phyloP scores from a whole-genome alignment of 2,113 vertebrate species.

The Stercorarius parasiticus region DNA sequence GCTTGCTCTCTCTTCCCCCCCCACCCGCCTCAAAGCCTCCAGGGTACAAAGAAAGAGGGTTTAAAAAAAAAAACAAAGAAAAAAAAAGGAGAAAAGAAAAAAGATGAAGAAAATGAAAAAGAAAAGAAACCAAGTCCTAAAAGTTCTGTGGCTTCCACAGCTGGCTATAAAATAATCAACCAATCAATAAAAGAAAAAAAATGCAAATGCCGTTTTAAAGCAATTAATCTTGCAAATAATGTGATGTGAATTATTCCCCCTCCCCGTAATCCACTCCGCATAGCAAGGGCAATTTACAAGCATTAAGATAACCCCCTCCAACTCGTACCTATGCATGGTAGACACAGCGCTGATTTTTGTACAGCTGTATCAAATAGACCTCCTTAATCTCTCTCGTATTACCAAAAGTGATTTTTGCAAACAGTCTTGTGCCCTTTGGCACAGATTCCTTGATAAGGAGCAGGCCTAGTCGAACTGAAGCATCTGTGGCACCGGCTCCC shows the following conservation, averaged over 20 bases:
- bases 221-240: constrained; percentile 10
- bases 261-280: neutral
- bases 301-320: neutral
- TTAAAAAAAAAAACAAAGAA: neutral
- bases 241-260: neutral
- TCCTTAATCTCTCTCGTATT: constrained; percentile 72
- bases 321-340: constrained; percentile 41
- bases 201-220: neutral
- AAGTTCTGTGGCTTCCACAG: constrained; percentile 74
- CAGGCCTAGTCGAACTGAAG: constrained; percentile 68
- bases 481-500: constrained; percentile 72
- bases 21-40: constrained; percentile 52
- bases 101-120: neutral
- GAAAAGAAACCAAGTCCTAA: constrained; percentile 66
- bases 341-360: constrained; percentile 30
- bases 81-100: neutral
- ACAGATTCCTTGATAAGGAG: constrained; percentile 72
- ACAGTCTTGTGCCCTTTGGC: constrained; percentile 74
- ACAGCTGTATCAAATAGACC: constrained; percentile 64
- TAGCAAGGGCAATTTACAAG: neutral
- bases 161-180: constrained; percentile 19
- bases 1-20: constrained; percentile 52
- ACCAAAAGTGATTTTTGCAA: constrained; percentile 75
- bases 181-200: neutral
- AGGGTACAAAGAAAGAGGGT: constrained; percentile 68